Base-by-base conservation (phyloP, 2,888 invertebrate genomes). In the Blastobasis adustella region DNA sequence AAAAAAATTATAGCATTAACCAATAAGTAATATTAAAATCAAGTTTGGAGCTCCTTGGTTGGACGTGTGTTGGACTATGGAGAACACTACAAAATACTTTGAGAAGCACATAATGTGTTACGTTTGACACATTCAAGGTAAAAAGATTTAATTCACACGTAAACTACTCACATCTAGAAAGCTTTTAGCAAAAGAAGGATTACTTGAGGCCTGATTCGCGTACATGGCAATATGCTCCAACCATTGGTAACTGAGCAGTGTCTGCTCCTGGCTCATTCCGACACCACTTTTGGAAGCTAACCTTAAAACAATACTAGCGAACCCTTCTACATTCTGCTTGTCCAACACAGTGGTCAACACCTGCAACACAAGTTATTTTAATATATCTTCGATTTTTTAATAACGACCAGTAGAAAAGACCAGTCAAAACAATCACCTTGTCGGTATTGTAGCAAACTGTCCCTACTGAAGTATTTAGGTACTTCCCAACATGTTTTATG, bases 191-290 rank as follows among this genome's bases (percentile, higher is more conserved):
- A 89, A 89, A 0, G 61, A 52, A 39, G 87, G 67, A 59, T 80
- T 83, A 8, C 55, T 57, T 2, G 79, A 80, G 6, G 88, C 89
- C 65, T 90, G 89, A 63, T 90, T 89, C 4, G 84, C 78, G 68
- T 89, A 90, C 71, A 90, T 77, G 2, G 90, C 87, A 5, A 92
- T 84, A 66, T 92, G 91, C 67, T 93, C 93, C 40, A 93, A 73
- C 93, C 93, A 93, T 61, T 93, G 93, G 54, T 91, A 90, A 37
- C 89, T 78, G 37, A 87, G 75, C 4, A 89, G 67, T 52, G 58
- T 65, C 54, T 87, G 84, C 55, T 90, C 84, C 45, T 79, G 73
- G 52, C 75, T 89, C 59, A 83, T 70, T 8, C 72, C 63, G 1
- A 57, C 57, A 10, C 79, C 79, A 46, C 82, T 89, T 63, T 88